Conservation (phyloP, 2,888 invertebrate species). For the Drosophila rubida region DNA sequence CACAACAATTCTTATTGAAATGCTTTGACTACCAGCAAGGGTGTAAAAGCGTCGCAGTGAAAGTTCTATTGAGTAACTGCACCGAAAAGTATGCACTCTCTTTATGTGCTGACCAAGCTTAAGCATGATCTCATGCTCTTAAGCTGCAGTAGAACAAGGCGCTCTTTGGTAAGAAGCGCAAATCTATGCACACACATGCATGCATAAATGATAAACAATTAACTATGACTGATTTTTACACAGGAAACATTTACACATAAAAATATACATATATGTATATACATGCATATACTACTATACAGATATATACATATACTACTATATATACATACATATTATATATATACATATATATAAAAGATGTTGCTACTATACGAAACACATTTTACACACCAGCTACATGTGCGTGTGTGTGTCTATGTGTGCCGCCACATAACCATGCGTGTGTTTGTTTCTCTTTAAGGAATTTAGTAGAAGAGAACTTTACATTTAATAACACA, state of each 20-base stretch:
- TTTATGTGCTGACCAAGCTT: background rate
- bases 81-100: background rate
- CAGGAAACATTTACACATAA: conserved; percentile 73
- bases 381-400: conserved; percentile 23
- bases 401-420: conserved; percentile 10
- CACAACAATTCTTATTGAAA: background rate
- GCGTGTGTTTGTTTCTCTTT: conserved; percentile 35
- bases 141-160: background rate
- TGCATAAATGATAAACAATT: conserved; percentile 67
- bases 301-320: conserved; percentile 29
- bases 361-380: conserved; percentile 51
- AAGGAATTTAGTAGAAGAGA: conserved; percentile 48
- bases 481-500: conserved; percentile 51
- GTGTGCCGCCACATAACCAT: conserved; percentile 5
- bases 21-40: background rate
- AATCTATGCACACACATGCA: conserved; percentile 8
- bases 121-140: background rate
- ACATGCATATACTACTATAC: conserved; percentile 40
- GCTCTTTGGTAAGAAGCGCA: background rate
- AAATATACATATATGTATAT: conserved; percentile 52
- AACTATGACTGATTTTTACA: conserved; percentile 82
- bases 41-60: background rate
- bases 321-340: conserved; percentile 38
- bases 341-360: conserved; percentile 51
- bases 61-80: background rate